Base-by-base conservation (phyloP, 2,888 invertebrate species). In the Coremacera marginata region DNA sequence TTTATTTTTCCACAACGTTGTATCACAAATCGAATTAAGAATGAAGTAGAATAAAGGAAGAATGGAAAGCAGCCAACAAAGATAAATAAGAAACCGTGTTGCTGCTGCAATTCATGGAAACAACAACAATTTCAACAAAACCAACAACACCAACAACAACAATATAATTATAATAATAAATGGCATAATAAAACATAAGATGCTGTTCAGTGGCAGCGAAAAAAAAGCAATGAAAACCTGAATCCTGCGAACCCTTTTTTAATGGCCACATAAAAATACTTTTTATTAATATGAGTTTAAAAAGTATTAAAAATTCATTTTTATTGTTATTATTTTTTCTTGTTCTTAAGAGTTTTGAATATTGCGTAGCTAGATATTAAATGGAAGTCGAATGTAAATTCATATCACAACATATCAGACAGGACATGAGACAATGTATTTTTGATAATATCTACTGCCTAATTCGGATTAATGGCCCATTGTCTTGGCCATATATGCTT, bases 111-210 rank as follows among this genome's bases (percentile, higher is more conserved):
- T 31, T 31, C 31, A 5, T n/a, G 5, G 31, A 31, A 31, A 31
- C 31, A 5, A 5, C 31, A 31, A 31, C 3, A 31, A 31, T n/a
- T n/a, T n/a, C n/a, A n/a, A 31, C 3, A 31, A 31, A 63, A 63
- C 9, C 16, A 25, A 31, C 62, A 62, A 3, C 22, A 62, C 31
- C 14, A 27, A 62, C 27, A 31, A 31, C 11, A 27, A 27, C 16
- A 62, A 27, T 16, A 62, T 16, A 25, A 62, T 16, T 27, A 62
- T 9, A 63, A 63, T 31, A n/a, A 31, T 16, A 31, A 16, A 44
- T 27, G 37, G 22, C 27, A 70, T 25, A 70, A 65, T 63, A 62
- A 75, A 60, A 49, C 34, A 55, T 22, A 57, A 65, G 27, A 49
- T 37, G 22, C 62, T 63, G 19, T 37, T n/a, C 14, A 74, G 52